phyloP scores from a whole-genome alignment of 2,113 vertebrate species.

The Cyprinodon tularosa region DNA sequence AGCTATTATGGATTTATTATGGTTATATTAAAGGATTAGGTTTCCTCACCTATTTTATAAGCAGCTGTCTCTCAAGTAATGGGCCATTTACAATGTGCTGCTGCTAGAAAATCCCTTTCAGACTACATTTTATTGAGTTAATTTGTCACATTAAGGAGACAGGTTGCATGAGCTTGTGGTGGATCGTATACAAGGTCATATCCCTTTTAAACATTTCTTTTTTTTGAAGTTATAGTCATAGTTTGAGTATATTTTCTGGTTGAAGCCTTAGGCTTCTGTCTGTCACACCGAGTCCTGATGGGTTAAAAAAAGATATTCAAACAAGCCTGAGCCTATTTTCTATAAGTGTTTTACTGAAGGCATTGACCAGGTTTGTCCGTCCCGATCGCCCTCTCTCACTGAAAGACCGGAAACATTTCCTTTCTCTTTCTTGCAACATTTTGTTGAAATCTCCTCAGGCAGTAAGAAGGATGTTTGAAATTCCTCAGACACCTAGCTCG shows the following conservation, averaged over 20 bases:
- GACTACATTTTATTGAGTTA: conserved; percentile 46
- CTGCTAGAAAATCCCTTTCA: conserved; percentile 38
- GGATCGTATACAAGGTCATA: background rate
- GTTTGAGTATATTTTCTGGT: conserved; percentile 31
- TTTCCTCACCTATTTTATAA: conserved; percentile 60
- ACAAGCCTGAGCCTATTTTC: conserved; percentile 32
- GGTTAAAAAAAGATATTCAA: conserved; percentile 40
- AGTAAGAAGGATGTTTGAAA: conserved; percentile 70
- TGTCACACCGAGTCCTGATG: conserved; percentile 23
- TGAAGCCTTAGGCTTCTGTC: conserved; percentile 28
- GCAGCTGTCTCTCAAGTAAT: conserved; percentile 48
- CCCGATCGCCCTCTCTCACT: conserved; percentile 37
- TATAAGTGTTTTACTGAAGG: conserved; percentile 42
- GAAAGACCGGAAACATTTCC: conserved; percentile 60
- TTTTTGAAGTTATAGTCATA: conserved; percentile 12
- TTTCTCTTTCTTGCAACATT: conserved; percentile 45
- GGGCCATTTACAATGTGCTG: conserved; percentile 42
- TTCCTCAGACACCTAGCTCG: conserved; percentile 71
- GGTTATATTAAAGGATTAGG: conserved; percentile 49
- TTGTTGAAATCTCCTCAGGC: conserved; percentile 57
- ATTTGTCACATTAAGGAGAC: conserved; percentile 36
- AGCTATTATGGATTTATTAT: conserved; percentile 52
- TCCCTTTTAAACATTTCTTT: background rate
- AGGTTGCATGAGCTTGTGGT: background rate
- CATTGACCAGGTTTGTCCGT: conserved; percentile 38